phyloP scores from a whole-genome alignment of 2,888 invertebrate species.

The Mongoloraphidia duomilia region DNA sequence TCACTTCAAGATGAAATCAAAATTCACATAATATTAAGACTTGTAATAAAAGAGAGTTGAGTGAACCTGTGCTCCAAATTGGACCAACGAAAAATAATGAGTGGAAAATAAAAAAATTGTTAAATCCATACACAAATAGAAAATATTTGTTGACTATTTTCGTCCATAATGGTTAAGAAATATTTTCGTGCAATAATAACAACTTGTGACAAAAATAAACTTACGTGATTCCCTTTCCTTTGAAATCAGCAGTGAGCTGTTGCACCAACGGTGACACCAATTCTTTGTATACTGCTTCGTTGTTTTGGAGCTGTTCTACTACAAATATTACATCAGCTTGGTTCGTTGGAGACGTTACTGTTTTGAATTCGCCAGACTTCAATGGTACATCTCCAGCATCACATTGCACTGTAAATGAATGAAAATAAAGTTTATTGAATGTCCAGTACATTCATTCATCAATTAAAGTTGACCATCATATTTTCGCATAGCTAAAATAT shows the following conservation, averaged over 20 bases:
- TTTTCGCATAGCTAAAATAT: too few relatives aligned
- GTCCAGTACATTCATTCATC: neutral
- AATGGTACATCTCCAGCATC: slow-evolving; percentile 29
- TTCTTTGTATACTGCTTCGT: slow-evolving; percentile 48
- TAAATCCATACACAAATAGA: neutral
- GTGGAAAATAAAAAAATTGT: slow-evolving; percentile 21
- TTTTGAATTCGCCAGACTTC: slow-evolving; percentile 45
- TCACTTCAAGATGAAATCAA: too few relatives aligned
- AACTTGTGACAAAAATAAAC: slow-evolving; percentile 32
- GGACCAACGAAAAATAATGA: slow-evolving; percentile 21
- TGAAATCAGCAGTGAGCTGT: slow-evolving; percentile 42
- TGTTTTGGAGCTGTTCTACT: slow-evolving; percentile 50
- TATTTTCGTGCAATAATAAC: slow-evolving; percentile 31
- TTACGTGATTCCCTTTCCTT: slow-evolving; percentile 46
- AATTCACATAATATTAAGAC: too few relatives aligned
- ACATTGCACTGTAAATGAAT: slow-evolving; percentile 29
- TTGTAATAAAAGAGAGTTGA: too few relatives aligned
- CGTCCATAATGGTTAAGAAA: slow-evolving; percentile 24
- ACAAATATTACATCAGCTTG: slow-evolving; percentile 70
- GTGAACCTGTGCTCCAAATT: too few relatives aligned
- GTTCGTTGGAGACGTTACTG: slow-evolving; percentile 50
- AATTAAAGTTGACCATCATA: too few relatives aligned
- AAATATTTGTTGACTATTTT: too few relatives aligned
- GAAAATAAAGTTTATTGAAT: slow-evolving; percentile 2
- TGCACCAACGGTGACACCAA: slow-evolving; percentile 44